Evolutionary conservation across 1,140 invertebrate species (phyloP).

Genomic region (Delia radicum): DNA sequence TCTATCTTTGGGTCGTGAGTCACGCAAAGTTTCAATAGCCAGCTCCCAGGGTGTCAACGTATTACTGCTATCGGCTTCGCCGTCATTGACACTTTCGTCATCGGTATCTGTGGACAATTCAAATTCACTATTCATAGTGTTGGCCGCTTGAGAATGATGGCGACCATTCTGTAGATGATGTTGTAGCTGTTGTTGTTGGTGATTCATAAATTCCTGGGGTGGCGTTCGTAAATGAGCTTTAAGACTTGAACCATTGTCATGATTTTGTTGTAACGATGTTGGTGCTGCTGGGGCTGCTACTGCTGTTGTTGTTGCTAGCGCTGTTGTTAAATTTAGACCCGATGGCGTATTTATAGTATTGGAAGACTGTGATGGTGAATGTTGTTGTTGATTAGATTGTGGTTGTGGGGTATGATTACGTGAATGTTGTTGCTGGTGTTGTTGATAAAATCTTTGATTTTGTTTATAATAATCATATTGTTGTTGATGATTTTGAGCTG

Average conservation of each 20-base stretch:
- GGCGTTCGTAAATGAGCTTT: background rate
- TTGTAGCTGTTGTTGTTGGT: background rate
- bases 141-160: too few relatives aligned
- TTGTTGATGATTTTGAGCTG: constrained; percentile 14
- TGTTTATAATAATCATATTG: constrained; percentile 24
- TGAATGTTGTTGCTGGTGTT: constrained; percentile 22
- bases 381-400: constrained; percentile 25
- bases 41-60: constrained; percentile 50
- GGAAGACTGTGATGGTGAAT: constrained; percentile 51
- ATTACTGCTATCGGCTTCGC: constrained; percentile 55
- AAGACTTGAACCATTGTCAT: too few relatives aligned
- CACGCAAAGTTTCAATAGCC: constrained; percentile 46
- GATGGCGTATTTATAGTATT: constrained; percentile 30
- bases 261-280: constrained; percentile 27
- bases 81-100: constrained; percentile 56
- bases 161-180: constrained; percentile 27
- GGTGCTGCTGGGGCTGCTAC: constrained; percentile 20
- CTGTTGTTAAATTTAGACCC: constrained; percentile 46
- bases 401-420: constrained; percentile 7
- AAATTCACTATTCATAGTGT: constrained; percentile 60
- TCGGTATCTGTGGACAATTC: constrained; percentile 66
- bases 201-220: background rate
- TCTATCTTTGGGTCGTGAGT: constrained; percentile 42
- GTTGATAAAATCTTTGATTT: constrained; percentile 25
- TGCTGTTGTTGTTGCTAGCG: constrained; percentile 1